Percentiles rank a stretch among this genome's conserved stretches.
Conservation (phyloP, 2,113 vertebrate genomes). For the Melanerpes formicivorus region DNA sequence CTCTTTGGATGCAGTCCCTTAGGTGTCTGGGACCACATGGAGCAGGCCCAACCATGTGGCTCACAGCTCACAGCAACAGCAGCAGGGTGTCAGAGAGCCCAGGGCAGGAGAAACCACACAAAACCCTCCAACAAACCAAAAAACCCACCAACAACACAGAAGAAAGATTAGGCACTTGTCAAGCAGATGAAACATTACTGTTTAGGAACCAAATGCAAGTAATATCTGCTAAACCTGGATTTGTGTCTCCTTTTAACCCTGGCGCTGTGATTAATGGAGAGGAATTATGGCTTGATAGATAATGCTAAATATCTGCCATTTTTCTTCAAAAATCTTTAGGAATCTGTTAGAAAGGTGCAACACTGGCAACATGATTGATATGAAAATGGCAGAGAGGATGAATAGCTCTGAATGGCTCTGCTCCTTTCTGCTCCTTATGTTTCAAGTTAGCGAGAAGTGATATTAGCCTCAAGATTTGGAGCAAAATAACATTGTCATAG, state of each 20-base stretch:
- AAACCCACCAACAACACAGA: neutral
- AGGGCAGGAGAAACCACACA: too few species aligned
- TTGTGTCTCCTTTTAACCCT: conserved; percentile 64
- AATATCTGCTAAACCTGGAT: conserved; percentile 59
- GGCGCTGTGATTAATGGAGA: conserved; percentile 72
- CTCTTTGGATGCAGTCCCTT: too few species aligned
- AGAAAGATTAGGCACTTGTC: conserved; percentile 53
- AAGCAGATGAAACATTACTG: conserved; percentile 63
- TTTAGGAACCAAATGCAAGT: conserved; percentile 62
- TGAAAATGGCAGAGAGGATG: conserved; percentile 28
- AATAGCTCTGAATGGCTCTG: conserved; percentile 46
- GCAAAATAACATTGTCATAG: neutral
- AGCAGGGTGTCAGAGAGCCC: too few species aligned
- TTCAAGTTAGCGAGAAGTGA: conserved; percentile 50
- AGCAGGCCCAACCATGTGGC: too few species aligned
- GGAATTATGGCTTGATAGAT: conserved; percentile 68
- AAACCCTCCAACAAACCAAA: neutral
- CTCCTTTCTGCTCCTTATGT: neutral
- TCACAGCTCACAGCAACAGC: too few species aligned
- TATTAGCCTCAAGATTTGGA: neutral
- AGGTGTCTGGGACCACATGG: too few species aligned
- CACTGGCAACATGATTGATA: conserved; percentile 64
- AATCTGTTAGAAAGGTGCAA: conserved; percentile 66
- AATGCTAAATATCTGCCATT: conserved; percentile 71
- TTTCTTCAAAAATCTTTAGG: conserved; percentile 70